phyloP scores from a whole-genome alignment of 2,797 vertebrate species.

The Poecilia wingei region DNA sequence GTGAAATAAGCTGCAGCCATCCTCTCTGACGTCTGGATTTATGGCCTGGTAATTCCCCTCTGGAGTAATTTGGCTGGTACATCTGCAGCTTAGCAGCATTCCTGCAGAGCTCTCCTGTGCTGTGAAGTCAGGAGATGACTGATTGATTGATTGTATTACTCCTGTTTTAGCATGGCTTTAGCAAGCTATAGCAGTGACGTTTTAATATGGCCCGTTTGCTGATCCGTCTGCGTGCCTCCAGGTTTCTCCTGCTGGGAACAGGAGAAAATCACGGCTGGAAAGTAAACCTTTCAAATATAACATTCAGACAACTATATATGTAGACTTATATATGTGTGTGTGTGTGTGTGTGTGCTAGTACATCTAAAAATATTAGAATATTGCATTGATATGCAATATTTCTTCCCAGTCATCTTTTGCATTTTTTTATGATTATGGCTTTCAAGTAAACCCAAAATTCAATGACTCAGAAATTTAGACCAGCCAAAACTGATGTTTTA shows the following conservation, averaged over 20 bases:
- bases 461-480: neutral
- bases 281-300: conserved; percentile 22
- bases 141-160: conserved; percentile 85
- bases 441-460: neutral
- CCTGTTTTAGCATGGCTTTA: conserved; percentile 78
- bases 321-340: too few species aligned
- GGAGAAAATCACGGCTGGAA: conserved; percentile 41
- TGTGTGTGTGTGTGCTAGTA: neutral
- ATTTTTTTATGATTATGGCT: neutral
- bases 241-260: conserved; percentile 38
- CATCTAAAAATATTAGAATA: neutral
- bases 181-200: conserved; percentile 61
- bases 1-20: conserved; percentile 75
- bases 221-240: conserved; percentile 29
- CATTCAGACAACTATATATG: neutral
- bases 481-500: neutral
- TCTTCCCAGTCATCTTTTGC: neutral
- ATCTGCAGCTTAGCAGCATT: conserved; percentile 81
- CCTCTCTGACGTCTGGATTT: conserved; percentile 77
- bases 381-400: neutral
- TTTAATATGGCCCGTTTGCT: conserved; percentile 73
- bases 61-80: conserved; percentile 80
- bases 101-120: conserved; percentile 78
- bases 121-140: conserved; percentile 78
- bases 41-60: conserved; percentile 79